Evolutionary conservation across 1,140 invertebrate species (phyloP).

Genomic region (Helicoverpa armigera): DNA sequence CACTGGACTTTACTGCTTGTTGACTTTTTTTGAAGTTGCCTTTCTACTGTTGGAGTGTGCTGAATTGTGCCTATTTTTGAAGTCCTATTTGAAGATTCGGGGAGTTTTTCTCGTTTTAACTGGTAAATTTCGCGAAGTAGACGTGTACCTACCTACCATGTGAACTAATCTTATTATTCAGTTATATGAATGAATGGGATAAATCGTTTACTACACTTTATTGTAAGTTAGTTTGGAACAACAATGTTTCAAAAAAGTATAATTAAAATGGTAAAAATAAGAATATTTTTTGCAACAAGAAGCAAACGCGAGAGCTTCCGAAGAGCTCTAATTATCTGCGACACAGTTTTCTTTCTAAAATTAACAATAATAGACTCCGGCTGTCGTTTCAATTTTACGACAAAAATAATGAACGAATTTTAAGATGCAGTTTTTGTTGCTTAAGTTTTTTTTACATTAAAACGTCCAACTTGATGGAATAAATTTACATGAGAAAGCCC

Average conservation of each 20-base stretch:
- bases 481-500: conserved; percentile 42
- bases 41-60: background rate
- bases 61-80: too few relatives aligned
- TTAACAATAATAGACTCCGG: background rate
- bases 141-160: too few relatives aligned
- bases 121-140: too few relatives aligned
- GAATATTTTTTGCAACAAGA: too few relatives aligned
- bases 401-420: conserved; percentile 16
- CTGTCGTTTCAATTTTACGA: conserved; percentile 6
- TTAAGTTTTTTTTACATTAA: conserved; percentile 43
- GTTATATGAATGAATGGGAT: too few relatives aligned
- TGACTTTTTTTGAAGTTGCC: background rate
- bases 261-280: too few relatives aligned
- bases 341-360: background rate
- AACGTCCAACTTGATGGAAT: conserved; percentile 42
- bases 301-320: background rate
- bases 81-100: too few relatives aligned
- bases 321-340: background rate
- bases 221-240: too few relatives aligned
- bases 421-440: conserved; percentile 43
- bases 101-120: too few relatives aligned
- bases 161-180: too few relatives aligned
- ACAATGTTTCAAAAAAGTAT: too few relatives aligned
- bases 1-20: background rate
- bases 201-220: too few relatives aligned